Base-by-base conservation (phyloP, 2,797 vertebrate genomes). In the Rousettus madagascariensis region DNA sequence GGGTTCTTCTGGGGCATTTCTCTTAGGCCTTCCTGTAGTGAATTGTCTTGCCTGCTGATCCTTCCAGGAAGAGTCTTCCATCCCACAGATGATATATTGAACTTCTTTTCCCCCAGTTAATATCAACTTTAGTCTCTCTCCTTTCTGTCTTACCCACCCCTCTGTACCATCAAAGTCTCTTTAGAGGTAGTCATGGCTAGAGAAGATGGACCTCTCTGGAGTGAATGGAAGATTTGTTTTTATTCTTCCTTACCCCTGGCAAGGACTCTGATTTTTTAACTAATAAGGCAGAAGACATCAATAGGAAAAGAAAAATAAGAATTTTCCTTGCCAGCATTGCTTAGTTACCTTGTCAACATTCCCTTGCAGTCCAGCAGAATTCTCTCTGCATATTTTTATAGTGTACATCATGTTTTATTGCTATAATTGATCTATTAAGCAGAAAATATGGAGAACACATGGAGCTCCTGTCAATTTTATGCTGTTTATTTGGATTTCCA, bases 401-500 rank as follows among this genome's bases (percentile, higher is more conserved):
- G 69, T 17, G 69, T 75, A 91, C 90, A 92, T 96, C 87, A 89
- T 96, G 78, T 94, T 96, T 97, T 98, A 95, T 80, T 94, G 95
- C 95, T 97, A 36, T 97, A 92, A 95, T 97, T 86, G 95, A 97
- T 92, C 90, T 97, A 77, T 96, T 95, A 94, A 90, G 78, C 94
- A 96, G 96, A 94, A 96, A 97, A 96, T 92, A 86, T 95, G 92
- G 94, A 91, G 78, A 96, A 86, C 95, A 97, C 88, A 89, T 94
- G 85, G 87, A 63, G 38, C 38, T 53, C 77, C 95, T 91, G 90
- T 97, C 95, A 93, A n/a, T 87, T 97, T 91, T 89, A 28, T 46
- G 85, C 82, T 91, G 24, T 97, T 96, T 98, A 96, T 97, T 97
- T 96, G 85, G 75, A 94, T 91, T 97, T 95, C 92, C 30, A 11